Evolutionary conservation across 2,888 invertebrate species (phyloP).

Genomic region (Drosophila algonquin): DNA sequence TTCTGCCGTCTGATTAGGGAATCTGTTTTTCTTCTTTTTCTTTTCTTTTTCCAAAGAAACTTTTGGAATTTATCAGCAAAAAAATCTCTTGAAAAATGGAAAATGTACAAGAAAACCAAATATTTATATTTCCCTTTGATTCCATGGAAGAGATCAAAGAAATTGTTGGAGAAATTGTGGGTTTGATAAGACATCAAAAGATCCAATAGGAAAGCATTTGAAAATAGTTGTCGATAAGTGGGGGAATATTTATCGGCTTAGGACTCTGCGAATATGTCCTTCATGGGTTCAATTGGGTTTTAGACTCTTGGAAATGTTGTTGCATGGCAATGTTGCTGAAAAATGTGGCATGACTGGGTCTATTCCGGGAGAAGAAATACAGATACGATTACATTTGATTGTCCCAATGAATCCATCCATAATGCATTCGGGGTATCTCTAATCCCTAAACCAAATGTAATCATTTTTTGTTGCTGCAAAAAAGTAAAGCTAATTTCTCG

Average conservation of each 20-base stretch:
- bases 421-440: not conserved
- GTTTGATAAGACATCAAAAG: not conserved
- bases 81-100: not conserved
- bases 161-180: not conserved
- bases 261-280: no score
- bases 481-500: constrained; percentile 55
- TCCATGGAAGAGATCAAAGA: not conserved
- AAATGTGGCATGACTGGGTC: no score
- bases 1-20: not conserved
- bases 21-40: constrained; percentile 13
- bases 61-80: constrained; percentile 8
- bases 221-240: not conserved
- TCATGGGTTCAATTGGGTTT: no score
- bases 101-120: not conserved
- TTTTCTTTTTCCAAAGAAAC: constrained; percentile 8
- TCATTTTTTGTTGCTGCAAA: constrained; percentile 1
- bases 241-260: not conserved
- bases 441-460: not conserved
- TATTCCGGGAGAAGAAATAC: no score
- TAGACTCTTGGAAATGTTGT: no score
- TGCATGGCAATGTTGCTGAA: no score
- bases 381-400: no score
- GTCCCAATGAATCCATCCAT: not conserved
- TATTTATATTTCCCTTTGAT: not conserved
- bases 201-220: not conserved